Evolutionary conservation across 2,113 vertebrate species (phyloP).

Genomic region (Plecturocebus donacophilus): DNA sequence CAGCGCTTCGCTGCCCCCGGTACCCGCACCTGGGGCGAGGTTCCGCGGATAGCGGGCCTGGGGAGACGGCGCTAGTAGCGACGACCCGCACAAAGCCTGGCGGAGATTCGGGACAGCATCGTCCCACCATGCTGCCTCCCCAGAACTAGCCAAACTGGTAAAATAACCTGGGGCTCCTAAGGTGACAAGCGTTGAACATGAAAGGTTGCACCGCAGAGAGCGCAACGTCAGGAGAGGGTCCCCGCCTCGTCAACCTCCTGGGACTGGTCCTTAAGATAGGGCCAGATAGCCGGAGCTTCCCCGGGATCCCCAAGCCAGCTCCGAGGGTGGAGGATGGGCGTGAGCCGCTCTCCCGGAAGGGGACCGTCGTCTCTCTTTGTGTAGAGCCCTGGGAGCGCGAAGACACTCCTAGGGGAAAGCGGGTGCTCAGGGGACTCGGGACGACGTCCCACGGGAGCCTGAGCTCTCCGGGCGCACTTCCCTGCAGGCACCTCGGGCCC

Average conservation of each 20-base stretch:
- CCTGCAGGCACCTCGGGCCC: neutral
- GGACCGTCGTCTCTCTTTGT: slow-evolving; percentile 59
- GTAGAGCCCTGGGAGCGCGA: neutral
- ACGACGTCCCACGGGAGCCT: neutral
- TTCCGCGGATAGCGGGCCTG: neutral
- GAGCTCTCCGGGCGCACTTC: neutral
- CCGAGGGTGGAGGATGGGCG: neutral
- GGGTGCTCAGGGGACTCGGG: neutral
- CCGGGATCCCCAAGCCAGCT: neutral
- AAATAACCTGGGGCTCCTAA: neutral
- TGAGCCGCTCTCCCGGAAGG: neutral
- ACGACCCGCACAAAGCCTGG: slow-evolving; percentile 52
- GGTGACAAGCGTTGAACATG: neutral
- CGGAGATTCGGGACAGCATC: neutral
- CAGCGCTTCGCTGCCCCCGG: neutral
- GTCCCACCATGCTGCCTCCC: neutral
- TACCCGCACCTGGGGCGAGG: neutral
- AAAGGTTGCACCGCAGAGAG: neutral
- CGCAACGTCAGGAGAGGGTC: neutral
- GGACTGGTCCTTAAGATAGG: neutral
- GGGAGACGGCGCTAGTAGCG: neutral
- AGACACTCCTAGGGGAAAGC: neutral
- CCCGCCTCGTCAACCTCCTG: neutral
- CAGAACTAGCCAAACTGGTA: neutral
- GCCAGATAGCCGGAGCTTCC: neutral